Percentiles rank a stretch among this genome's conserved stretches.
Conservation (phyloP, 2,113 vertebrate genomes). For the Eurypyga helias region DNA sequence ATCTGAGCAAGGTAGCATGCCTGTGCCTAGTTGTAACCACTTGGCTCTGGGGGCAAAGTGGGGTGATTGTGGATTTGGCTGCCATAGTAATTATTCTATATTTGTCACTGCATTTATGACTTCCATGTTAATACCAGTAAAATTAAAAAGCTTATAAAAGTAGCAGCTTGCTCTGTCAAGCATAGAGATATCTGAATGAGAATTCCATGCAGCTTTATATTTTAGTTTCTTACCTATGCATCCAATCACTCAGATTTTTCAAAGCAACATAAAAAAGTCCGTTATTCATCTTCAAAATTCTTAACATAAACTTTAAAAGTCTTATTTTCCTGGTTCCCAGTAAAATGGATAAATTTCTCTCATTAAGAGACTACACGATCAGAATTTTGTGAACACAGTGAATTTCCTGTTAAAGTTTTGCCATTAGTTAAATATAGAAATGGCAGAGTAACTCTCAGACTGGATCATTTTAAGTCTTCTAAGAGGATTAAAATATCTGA, state of each 20-base stretch:
- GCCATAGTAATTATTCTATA: background rate
- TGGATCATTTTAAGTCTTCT: constrained; percentile 50
- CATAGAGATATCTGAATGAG: background rate
- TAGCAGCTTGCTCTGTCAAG: background rate
- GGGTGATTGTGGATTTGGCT: background rate
- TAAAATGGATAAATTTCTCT: background rate
- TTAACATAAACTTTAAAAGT: background rate
- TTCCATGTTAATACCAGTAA: background rate
- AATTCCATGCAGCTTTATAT: background rate
- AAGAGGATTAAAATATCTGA: constrained; percentile 64
- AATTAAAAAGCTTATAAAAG: background rate
- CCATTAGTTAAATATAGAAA: constrained; percentile 33
- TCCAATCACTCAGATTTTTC: background rate
- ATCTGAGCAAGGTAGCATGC: background rate
- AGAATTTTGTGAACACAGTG: background rate
- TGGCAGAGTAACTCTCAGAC: constrained; percentile 2
- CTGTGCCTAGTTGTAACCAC: background rate
- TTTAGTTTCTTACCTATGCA: background rate
- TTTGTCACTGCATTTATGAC: background rate
- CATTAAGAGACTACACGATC: background rate
- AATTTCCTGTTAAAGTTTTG: constrained; percentile 2
- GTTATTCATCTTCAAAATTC: background rate
- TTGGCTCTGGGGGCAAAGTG: background rate
- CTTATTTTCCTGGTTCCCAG: background rate
- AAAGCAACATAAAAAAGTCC: background rate